Evolutionary conservation across 53 echinoderm and acorn worm species (phyloP), one percentile per base, ranked within the genome.

Genomic region (Apostichopus leukothele): DNA sequence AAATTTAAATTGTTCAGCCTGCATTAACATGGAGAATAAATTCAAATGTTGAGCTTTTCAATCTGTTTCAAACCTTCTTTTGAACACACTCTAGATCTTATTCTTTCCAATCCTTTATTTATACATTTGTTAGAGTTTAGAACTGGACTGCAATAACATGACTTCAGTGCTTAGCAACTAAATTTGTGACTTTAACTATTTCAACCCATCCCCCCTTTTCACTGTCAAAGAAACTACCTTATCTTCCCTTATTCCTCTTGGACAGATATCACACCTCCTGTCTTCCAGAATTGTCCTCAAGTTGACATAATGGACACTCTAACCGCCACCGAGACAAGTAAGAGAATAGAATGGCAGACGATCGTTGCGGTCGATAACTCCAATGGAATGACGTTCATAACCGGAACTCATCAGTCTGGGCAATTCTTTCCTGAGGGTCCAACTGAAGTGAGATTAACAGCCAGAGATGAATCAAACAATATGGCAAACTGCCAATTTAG

Each of bases 381-480:
- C 54, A 90, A 89, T 13, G n/a, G 12, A 26, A 10, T 83, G 50
- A n/a, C 16, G 1, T 11, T 22, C 11, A 18, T 79, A 19, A 12
- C 7, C 7, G 73, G 75, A 16, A 90, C 73, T 5, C 20, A 67
- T 9, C 26, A 74, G n/a, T 91, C 93, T 51, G 93, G 93, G 3
- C 50, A 79, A 22, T 12, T 27, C 5, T 94, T 94, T 77, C 12
- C 74, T 11, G 10, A 91, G 16, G 94, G 94, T 13, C 75, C 89
- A n/a, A 94, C 94, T 14, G 79, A 83, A 57, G 92, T 94, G 68
- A 88, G 52, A n/a, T 94, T 92, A 61, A 91, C 83, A 1, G 92
- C 92, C 55, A 84, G 74, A 11, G 88, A 89, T 77, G 51, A 7
- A 22, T 89, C 94, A 7, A 89, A 91, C 18, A 90, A 89, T 73